Conservation (phyloP, 53 echinoderm and acorn worm genomes). For the Temnopleurus reevesii region DNA sequence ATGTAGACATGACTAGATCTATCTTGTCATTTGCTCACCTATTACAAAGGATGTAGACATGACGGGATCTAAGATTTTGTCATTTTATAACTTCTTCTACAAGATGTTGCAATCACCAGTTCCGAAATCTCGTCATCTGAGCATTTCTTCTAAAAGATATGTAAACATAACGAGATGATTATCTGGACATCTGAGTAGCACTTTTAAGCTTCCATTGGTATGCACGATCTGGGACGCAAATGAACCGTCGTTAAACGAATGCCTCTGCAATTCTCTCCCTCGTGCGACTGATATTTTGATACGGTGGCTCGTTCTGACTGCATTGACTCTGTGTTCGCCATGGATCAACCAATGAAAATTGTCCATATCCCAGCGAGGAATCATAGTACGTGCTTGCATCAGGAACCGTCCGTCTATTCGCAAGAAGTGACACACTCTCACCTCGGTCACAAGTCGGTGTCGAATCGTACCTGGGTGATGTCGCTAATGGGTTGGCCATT, state of each 20-base stretch:
- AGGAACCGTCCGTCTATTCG: neutral
- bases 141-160: too few relatives aligned
- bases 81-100: too few relatives aligned
- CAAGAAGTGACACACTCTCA: slow-evolving; percentile 24
- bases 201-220: too few relatives aligned
- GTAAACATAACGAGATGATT: too few relatives aligned
- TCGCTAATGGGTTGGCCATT: neutral
- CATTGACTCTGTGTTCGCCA: slow-evolving; percentile 28
- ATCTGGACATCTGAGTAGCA: too few relatives aligned
- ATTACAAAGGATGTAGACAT: too few relatives aligned
- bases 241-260: slow-evolving; percentile 12
- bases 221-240: too few relatives aligned
- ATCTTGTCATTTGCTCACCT: too few relatives aligned
- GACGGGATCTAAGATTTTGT: too few relatives aligned
- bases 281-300: slow-evolving; percentile 28
- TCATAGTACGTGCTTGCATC: slow-evolving; percentile 45
- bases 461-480: slow-evolving; percentile 1
- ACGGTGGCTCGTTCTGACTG: slow-evolving; percentile 18
- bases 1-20: too few relatives aligned
- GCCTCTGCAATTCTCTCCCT: slow-evolving; percentile 31
- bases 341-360: neutral
- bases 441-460: slow-evolving; percentile 19
- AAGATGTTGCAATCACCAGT: too few relatives aligned
- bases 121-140: too few relatives aligned
- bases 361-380: slow-evolving; percentile 50